Percentiles rank a stretch among this genome's conserved stretches.
These are phyloP conservation scores for Aythya baeri DNA, from an alignment of 2,113 vertebrate species.

Conservation along the genomic window DNA sequence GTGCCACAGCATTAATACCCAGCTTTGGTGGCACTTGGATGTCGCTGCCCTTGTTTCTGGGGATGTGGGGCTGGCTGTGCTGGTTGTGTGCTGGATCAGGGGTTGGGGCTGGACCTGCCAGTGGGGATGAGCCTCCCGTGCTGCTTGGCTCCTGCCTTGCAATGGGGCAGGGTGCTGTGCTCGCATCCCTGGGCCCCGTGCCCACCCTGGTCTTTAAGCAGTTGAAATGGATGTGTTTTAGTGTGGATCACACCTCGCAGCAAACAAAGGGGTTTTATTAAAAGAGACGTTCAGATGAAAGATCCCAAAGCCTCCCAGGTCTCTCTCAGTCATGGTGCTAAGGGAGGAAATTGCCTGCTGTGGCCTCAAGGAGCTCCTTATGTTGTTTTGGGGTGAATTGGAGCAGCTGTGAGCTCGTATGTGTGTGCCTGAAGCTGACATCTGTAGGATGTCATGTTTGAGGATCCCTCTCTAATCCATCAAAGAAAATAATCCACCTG, in stretches of 20 bases:
- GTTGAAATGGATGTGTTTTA: not conserved
- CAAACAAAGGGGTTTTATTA: not conserved
- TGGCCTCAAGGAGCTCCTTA: not conserved
- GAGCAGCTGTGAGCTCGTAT: not conserved
- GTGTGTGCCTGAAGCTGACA: not conserved
- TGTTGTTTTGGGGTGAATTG: not conserved
- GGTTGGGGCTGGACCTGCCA: not conserved
- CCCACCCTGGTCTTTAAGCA: not conserved
- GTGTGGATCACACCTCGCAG: fast-evolving
- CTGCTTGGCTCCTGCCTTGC: fast-evolving
- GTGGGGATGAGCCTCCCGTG: fast-evolving
- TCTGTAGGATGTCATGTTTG: not conserved
- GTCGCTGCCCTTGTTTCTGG: not conserved
- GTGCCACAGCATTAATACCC: not conserved
- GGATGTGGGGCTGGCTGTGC: not conserved
- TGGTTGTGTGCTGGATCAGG: no score
- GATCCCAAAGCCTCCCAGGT: not conserved
- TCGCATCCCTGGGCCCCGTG: fast-evolving
- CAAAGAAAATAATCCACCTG: not conserved
- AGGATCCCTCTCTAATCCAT: not conserved
- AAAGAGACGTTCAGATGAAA: not conserved
- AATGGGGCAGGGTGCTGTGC: fast-evolving
- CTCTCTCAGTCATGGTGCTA: not conserved
- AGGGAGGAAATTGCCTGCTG: no score
- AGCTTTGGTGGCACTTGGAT: no score